A percentile compares a stretch with the other conserved stretches of the same genome.
phyloP scores from a whole-genome alignment of 2,888 invertebrate genomes.

The Globia sparganii region DNA sequence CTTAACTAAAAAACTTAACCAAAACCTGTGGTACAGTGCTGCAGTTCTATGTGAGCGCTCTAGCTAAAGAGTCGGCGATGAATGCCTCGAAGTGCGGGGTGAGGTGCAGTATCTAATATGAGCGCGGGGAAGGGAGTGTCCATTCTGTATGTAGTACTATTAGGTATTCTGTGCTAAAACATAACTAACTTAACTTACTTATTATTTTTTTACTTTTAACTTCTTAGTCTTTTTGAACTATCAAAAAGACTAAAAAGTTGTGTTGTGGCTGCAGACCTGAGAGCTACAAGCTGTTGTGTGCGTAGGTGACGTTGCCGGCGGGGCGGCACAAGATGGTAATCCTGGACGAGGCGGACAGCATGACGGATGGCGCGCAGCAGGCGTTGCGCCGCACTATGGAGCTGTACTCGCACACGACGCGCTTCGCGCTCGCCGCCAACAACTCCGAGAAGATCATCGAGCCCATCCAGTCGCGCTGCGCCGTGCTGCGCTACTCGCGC shows the following conservation, averaged over 20 bases:
- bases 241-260: neutral
- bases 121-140: too few relatives aligned
- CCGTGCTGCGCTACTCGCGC: conserved; percentile 97
- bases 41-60: too few relatives aligned
- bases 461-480: conserved; percentile 99
- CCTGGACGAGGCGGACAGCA: conserved; percentile 99
- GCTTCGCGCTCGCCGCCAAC: conserved; percentile 99
- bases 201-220: too few relatives aligned
- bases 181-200: too few relatives aligned
- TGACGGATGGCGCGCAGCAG: conserved; percentile 99
- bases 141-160: too few relatives aligned
- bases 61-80: too few relatives aligned
- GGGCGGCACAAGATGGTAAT: conserved; percentile 98
- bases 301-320: conserved; percentile 95
- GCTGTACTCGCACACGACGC: conserved; percentile 98
- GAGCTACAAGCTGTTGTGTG: neutral
- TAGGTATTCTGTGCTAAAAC: too few relatives aligned
- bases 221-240: too few relatives aligned
- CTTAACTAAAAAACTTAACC: too few relatives aligned
- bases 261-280: neutral
- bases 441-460: conserved; percentile 99
- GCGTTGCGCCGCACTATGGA: conserved; percentile 99
- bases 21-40: too few relatives aligned
- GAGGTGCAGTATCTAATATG: too few relatives aligned
- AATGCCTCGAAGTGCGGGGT: too few relatives aligned